phyloP scores from a whole-genome alignment of 2,888 invertebrate species.

The Yponomeuta evonymella region DNA sequence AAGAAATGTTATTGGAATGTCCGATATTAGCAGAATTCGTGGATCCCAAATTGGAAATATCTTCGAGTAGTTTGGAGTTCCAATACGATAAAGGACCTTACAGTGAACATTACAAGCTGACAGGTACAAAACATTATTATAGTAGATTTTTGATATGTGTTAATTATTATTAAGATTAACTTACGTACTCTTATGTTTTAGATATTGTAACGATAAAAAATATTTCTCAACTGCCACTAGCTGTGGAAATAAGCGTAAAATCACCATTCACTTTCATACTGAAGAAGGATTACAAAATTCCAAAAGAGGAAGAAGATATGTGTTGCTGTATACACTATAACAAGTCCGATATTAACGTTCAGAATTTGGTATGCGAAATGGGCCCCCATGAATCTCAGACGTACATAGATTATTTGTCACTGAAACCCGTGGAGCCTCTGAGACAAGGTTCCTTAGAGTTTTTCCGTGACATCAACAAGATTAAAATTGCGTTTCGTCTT shows the following conservation, averaged over 20 bases:
- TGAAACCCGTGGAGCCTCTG: constrained; percentile 49
- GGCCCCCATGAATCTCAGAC: constrained; percentile 40
- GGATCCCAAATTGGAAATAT: constrained; percentile 74
- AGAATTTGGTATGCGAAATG: constrained; percentile 40
- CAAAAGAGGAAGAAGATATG: constrained; percentile 42
- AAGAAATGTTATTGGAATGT: constrained; percentile 68
- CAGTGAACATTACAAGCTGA: constrained; percentile 59
- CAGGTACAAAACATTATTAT: constrained; percentile 40
- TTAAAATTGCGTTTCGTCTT: constrained; percentile 60
- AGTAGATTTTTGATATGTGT: neutral
- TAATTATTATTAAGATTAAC: neutral
- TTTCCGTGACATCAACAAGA: constrained; percentile 63
- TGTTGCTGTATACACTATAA: constrained; percentile 61
- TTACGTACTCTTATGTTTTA: constrained; percentile 35
- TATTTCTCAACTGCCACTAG: constrained; percentile 66
- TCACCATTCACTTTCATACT: constrained; percentile 70
- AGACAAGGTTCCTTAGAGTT: constrained; percentile 51
- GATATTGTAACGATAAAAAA: constrained; percentile 75
- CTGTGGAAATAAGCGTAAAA: constrained; percentile 60
- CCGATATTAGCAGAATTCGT: constrained; percentile 73
- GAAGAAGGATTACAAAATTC: constrained; percentile 52
- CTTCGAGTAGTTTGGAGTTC: constrained; percentile 64
- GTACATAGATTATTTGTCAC: constrained; percentile 57
- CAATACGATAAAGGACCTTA: constrained; percentile 66
- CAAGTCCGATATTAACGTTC: constrained; percentile 49